Evolutionary conservation across 2,797 vertebrate species (phyloP).

Genomic region (Coranthus polyacanthus): DNA sequence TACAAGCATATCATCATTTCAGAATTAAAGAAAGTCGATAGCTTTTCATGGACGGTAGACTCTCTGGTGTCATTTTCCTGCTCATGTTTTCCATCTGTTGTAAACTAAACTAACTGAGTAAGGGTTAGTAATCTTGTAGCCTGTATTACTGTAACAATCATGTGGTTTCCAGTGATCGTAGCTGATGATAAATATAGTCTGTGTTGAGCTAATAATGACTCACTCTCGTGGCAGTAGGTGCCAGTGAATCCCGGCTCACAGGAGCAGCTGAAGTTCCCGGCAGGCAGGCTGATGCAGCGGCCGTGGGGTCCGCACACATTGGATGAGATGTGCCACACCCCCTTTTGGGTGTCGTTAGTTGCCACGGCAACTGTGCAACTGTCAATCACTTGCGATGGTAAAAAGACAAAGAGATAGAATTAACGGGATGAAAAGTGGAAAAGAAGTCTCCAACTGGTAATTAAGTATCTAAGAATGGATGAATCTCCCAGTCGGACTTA

Average conservation of each 20-base stretch:
- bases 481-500: conserved; percentile 48
- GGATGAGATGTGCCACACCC: conserved; percentile 87
- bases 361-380: conserved; percentile 92
- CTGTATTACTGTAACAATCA: conserved; percentile 39
- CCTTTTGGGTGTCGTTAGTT: conserved; percentile 84
- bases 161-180: conserved; percentile 49
- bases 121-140: conserved; percentile 24
- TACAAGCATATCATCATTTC: background rate
- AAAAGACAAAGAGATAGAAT: background rate
- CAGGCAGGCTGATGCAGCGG: conserved; percentile 91
- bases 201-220: conserved; percentile 67
- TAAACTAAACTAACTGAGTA: conserved; percentile 34
- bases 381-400: conserved; percentile 88
- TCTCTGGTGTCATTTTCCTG: background rate
- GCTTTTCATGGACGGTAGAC: too few relatives aligned
- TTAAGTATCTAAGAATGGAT: too few relatives aligned
- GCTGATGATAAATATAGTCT: conserved; percentile 63
- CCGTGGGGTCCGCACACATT: conserved; percentile 96
- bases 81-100: conserved; percentile 3
- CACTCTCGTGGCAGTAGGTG: conserved; percentile 97
- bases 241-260: conserved; percentile 95
- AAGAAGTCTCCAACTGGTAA: too few relatives aligned
- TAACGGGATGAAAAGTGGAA: background rate
- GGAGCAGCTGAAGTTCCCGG: conserved; percentile 94
- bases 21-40: too few relatives aligned